phyloP scores from a whole-genome alignment of 30 jellyfish, hydroid and myxozoan species.

The Aurelia aurita region DNA sequence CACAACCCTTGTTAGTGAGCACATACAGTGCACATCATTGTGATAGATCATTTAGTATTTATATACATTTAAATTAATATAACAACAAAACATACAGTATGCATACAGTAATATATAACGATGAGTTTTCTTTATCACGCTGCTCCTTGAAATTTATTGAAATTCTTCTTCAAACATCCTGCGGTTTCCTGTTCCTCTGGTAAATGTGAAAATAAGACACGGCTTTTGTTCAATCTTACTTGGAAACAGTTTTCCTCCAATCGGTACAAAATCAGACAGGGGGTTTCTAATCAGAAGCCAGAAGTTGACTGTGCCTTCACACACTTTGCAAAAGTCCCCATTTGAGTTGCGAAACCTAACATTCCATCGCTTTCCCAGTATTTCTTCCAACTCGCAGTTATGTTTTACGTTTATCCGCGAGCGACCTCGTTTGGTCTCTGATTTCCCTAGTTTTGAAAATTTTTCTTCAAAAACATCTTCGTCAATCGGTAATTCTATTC shows the following conservation, averaged over 20 bases:
- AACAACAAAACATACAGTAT: not conserved
- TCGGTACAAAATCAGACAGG: not conserved
- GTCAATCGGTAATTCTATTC: conserved; percentile 11
- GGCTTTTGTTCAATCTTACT: not conserved
- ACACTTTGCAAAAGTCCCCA: conserved; percentile 19
- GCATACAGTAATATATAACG: not conserved
- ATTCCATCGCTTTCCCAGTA: conserved; percentile 16
- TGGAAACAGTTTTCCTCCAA: conserved; percentile 2
- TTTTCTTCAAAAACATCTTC: not conserved
- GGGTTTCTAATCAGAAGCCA: conserved; percentile 4
- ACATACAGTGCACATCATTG: too few relatives aligned
- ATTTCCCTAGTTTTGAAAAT: not conserved
- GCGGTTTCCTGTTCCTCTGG: conserved; percentile 8
- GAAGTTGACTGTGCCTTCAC: not conserved
- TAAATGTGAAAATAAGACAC: not conserved
- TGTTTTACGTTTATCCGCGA: not conserved
- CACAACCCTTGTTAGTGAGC: too few relatives aligned
- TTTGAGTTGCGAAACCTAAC: not conserved
- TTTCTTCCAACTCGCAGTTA: not conserved
- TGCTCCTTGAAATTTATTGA: not conserved
- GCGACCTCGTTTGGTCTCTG: not conserved
- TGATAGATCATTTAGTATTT: not conserved
- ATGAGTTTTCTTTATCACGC: too few relatives aligned
- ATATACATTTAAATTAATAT: conserved; percentile 11
- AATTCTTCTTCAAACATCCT: conserved; percentile 6